phyloP scores from a whole-genome alignment of 64 coral and sea anemone genomes.

The Catalaphyllia jardinei region DNA sequence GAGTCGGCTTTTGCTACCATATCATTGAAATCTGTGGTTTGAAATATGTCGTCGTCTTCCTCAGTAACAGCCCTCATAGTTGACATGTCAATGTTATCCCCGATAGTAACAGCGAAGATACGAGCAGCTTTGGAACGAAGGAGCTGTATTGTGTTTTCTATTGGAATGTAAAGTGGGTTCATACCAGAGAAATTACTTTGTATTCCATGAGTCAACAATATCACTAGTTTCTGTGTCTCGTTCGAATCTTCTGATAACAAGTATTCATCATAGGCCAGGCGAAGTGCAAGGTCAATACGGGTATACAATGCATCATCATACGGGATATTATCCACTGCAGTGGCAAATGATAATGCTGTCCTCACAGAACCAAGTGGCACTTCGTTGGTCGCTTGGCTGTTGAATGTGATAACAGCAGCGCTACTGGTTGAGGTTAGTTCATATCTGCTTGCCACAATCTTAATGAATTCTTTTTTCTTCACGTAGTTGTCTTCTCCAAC shows the following conservation, averaged over 20 bases:
- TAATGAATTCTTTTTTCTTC: slow-evolving; percentile 3
- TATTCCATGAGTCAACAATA: slow-evolving; percentile 2
- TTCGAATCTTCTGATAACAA: background rate
- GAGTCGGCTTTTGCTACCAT: background rate
- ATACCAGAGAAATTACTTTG: background rate
- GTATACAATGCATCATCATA: background rate
- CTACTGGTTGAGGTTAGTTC: background rate
- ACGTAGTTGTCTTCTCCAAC: background rate
- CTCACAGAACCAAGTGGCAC: background rate
- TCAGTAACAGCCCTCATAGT: background rate
- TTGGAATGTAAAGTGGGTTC: background rate
- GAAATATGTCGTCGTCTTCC: background rate
- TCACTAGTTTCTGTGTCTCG: slow-evolving; percentile 4
- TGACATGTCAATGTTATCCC: background rate
- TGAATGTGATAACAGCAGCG: background rate
- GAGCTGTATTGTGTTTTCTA: background rate
- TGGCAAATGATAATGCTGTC: background rate
- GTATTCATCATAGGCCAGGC: background rate
- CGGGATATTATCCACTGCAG: background rate
- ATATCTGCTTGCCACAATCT: slow-evolving; percentile 8
- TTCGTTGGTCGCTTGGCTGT: background rate
- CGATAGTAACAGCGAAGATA: slow-evolving; percentile 6
- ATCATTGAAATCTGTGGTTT: background rate
- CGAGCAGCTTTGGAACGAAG: background rate
- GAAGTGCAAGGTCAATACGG: slow-evolving; percentile 12